These are phyloP conservation scores for Bufo bufo DNA, from an alignment of 2,113 vertebrate species.

Conservation along the genomic window DNA sequence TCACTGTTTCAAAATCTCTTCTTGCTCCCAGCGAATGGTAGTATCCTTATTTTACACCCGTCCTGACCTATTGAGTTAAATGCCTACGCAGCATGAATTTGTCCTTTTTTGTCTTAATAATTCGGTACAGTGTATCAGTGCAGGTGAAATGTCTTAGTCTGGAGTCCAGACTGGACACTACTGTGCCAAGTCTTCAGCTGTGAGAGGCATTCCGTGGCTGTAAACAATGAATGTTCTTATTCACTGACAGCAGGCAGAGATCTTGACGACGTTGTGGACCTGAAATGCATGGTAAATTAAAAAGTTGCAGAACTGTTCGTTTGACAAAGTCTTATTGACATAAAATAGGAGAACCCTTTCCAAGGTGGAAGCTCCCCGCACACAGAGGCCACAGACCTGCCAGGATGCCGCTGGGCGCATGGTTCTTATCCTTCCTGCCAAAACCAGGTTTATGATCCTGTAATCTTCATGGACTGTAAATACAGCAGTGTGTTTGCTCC, in stretches of 20 bases:
- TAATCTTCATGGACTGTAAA: neutral
- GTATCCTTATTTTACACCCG: neutral
- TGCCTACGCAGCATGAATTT: neutral
- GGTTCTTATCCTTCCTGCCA: neutral
- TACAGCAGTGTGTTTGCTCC: neutral
- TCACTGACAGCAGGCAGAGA: neutral
- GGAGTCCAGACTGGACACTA: neutral
- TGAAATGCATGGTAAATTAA: neutral
- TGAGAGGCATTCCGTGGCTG: neutral
- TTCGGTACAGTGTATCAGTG: neutral
- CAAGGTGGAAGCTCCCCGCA: neutral
- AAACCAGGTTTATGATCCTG: neutral
- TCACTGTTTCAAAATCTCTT: neutral
- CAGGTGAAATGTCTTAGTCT: no score
- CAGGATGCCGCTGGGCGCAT: neutral
- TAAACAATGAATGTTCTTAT: neutral
- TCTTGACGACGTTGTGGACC: neutral
- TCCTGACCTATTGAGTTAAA: neutral
- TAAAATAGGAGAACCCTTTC: neutral
- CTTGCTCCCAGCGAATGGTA: neutral
- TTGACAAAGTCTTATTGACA: neutral
- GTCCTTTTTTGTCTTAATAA: neutral
- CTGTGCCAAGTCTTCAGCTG: neutral
- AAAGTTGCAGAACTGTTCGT: neutral
- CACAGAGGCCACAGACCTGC: neutral